Evolutionary conservation across 1,140 invertebrate species (phyloP), one percentile per base, ranked within the genome.

Genomic region (Octopus sinensis): DNA sequence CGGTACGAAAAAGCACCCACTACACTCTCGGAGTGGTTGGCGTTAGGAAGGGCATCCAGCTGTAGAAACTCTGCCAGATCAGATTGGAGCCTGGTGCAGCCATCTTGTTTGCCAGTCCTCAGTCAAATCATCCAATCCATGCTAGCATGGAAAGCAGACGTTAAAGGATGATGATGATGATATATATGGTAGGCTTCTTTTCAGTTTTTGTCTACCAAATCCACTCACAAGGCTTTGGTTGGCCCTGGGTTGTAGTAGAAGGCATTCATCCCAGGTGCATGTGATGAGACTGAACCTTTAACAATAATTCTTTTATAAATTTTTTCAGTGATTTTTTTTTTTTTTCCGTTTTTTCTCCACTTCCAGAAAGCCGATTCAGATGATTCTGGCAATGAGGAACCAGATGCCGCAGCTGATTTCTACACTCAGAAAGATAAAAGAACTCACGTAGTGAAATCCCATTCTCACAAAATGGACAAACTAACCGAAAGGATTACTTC

Each of bases 371-470:
- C 94, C 30, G 96, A 96, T 89, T 96, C 96, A 86, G 95, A 95
- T 87, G 96, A 98, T 89, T 97, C 96, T 0, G 96, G 96, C 5
- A 98, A 96, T 89, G 96, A 98, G 89, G 96, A 98, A 88, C 96
- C 96, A n/a, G 94, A 88, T 6, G 86, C 81, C 4, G 88, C 88
- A 53, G 82, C 94, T 77, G 91, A 91, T 84, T 91, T 91, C 80
- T 90, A 84, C 80, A 85, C 84, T 79, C 84, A 82, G 80, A 30
- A 82, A 51, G 84, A 82, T 23, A 76, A 82, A 56, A 82, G 54
- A 79, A 79, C 82, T n/a, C 84, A 81, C 54, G 76, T 82, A 54
- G 79, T 83, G n/a, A 86, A 84, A 77, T 76, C 82, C 78, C 79
- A 83, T 17, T 81, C 84, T 7, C 87, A 87, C 56, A 91, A 91